Evolutionary conservation across 2,797 vertebrate genomes (phyloP), one percentile per base, ranked within the genome.

Genomic region (Coilia nasus): DNA sequence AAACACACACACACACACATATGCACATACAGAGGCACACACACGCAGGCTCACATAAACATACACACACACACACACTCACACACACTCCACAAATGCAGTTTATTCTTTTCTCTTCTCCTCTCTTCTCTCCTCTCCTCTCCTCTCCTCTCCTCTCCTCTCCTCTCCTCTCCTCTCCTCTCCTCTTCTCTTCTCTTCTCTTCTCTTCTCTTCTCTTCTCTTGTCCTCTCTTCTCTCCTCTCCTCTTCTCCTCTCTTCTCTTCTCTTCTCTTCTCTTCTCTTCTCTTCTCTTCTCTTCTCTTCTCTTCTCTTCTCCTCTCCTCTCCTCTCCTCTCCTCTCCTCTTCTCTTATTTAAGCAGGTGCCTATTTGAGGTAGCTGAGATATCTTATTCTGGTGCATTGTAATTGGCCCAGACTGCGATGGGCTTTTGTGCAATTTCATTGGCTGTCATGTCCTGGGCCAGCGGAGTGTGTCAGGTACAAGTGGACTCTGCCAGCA

Each of bases 361-460:
- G 23, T 47, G 46, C 3, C 46, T 10, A 47, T 47, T 47, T 3
- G 46, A 47, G 3, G 46, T 23, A 10, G 60, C 23, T n/a, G 21
- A n/a, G 60, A 64, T 23, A 28, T 67, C 62, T 31, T 9, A 3
- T 67, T 15, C 9, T 6, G 25, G 9, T 67, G 23, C 25, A 67
- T 12, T 23, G 6, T 64, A 64, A 64, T 25, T 64, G 60, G 60
- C 23, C 10, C 9, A 23, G 60, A 21, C 23, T 64, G 60, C 23
- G 60, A 64, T 25, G 21, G 60, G 9, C n/a, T 83, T 87, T 81
- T 83, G 28, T 85, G 35, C 12, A 57, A 84, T 89, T 88, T 90
- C 89, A 90, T 88, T 89, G 86, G 89, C 86, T 89, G 89, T 89
- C 89, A 90, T 89, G 82, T 87, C 75, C 71, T 41, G 82, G 86